Percentiles rank a stretch among this genome's conserved stretches.
phyloP scores from a whole-genome alignment of 2,888 invertebrate species.

The Rotaria magnacalcarata region DNA sequence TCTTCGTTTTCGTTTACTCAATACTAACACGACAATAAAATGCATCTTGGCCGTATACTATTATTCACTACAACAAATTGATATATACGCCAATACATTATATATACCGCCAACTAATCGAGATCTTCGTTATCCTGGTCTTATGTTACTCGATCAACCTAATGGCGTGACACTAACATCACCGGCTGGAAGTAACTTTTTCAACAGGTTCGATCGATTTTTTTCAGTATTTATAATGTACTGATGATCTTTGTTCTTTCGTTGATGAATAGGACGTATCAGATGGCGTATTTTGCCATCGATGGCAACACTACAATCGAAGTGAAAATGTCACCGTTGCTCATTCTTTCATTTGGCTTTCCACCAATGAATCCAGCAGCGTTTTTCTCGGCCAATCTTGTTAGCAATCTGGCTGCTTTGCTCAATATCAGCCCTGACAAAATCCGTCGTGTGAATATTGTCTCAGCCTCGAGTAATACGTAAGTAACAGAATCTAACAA shows the following conservation, averaged over 20 bases:
- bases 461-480: conserved; percentile 12
- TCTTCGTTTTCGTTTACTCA: conserved; percentile 39
- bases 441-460: background rate
- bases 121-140: background rate
- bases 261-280: background rate
- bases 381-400: conserved; percentile 27
- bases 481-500: background rate
- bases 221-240: too few relatives aligned
- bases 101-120: conserved; percentile 31
- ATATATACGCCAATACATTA: conserved; percentile 32
- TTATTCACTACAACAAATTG: conserved; percentile 26
- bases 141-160: background rate
- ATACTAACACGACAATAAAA: conserved; percentile 32
- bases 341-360: conserved; percentile 36
- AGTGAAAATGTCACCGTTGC: conserved; percentile 33
- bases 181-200: conserved; percentile 14
- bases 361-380: conserved; percentile 21
- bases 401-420: conserved; percentile 40
- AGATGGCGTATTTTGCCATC: conserved; percentile 32
- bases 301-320: conserved; percentile 27
- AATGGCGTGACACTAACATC: background rate
- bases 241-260: background rate
- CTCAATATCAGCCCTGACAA: conserved; percentile 24
- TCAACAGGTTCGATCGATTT: background rate
- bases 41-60: conserved; percentile 36